Evolutionary conservation across 1,140 invertebrate species (phyloP).

Genomic region (Pogonomyrmex barbatus): DNA sequence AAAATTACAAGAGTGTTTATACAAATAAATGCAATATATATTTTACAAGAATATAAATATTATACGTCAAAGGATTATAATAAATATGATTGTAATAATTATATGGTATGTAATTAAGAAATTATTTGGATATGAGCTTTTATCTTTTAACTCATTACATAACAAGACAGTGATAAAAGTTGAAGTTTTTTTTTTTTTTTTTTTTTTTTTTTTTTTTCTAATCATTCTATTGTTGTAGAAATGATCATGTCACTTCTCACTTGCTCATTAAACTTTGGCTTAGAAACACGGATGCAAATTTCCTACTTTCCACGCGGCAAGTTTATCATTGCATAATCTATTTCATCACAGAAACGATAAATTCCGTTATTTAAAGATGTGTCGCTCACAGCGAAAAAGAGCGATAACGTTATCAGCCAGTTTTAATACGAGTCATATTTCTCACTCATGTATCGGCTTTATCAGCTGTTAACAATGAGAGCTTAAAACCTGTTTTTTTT

Average conservation of each 20-base stretch:
- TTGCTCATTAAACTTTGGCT: not conserved
- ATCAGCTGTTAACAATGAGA: not conserved
- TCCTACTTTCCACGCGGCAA: not conserved
- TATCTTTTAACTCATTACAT: not conserved
- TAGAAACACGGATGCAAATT: not conserved
- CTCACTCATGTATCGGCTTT: not conserved
- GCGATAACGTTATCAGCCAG: not conserved
- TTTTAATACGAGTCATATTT: constrained; percentile 25
- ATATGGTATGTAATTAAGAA: not conserved
- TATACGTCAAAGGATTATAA: too few relatives aligned
- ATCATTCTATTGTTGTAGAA: not conserved
- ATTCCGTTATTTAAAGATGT: not conserved
- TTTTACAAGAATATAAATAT: not conserved
- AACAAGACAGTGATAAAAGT: not conserved
- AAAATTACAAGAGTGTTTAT: not conserved
- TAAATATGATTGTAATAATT: not conserved
- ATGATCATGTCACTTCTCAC: not conserved
- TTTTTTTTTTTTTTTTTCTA: too few relatives aligned
- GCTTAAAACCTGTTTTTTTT: constrained; percentile 9
- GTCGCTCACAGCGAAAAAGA: not conserved
- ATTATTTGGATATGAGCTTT: not conserved
- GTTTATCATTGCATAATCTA: constrained; percentile 27
- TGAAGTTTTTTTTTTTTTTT: not conserved
- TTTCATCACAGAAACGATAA: constrained; percentile 1
- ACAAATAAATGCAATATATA: not conserved